phyloP scores from a whole-genome alignment of 2,888 invertebrate genomes.

The Orchestes rusci region DNA sequence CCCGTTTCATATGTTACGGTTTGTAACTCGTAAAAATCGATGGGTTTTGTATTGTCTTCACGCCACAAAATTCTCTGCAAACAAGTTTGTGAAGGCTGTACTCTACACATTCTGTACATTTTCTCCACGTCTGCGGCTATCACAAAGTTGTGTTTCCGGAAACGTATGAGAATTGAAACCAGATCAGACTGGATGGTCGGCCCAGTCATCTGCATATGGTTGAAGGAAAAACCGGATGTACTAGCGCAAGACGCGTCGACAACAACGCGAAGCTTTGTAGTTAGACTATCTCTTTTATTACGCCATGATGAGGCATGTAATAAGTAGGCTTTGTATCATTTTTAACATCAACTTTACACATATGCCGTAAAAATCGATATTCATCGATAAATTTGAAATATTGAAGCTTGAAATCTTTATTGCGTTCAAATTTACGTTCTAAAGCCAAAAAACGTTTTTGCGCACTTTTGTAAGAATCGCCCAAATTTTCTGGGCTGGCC shows the following conservation, averaged over 20 bases:
- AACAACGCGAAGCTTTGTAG: slow-evolving; percentile 1
- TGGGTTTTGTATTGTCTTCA: too few species aligned
- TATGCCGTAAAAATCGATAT: slow-evolving; percentile 1
- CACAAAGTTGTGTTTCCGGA: neutral
- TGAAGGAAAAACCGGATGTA: neutral
- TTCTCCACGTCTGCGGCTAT: too few species aligned
- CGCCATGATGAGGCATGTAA: slow-evolving; percentile 8
- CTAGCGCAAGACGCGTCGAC: neutral
- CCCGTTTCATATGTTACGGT: too few species aligned
- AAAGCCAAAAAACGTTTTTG: neutral
- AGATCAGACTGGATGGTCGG: neutral
- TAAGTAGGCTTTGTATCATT: neutral
- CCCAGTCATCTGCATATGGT: neutral
- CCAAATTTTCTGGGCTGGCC: neutral
- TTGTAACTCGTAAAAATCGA: too few species aligned
- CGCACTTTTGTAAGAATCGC: slow-evolving; percentile 1
- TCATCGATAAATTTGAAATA: neutral
- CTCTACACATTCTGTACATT: neutral
- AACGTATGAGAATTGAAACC: neutral
- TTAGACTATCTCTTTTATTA: slow-evolving; percentile 1
- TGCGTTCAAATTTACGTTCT: neutral
- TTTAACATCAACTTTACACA: slow-evolving; percentile 1
- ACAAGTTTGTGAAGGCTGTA: neutral
- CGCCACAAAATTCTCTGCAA: neutral
- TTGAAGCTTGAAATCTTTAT: neutral